These are phyloP conservation scores for Agraylea sexmaculata DNA, from an alignment of 1,140 invertebrate genomes.

Conservation along the genomic window DNA sequence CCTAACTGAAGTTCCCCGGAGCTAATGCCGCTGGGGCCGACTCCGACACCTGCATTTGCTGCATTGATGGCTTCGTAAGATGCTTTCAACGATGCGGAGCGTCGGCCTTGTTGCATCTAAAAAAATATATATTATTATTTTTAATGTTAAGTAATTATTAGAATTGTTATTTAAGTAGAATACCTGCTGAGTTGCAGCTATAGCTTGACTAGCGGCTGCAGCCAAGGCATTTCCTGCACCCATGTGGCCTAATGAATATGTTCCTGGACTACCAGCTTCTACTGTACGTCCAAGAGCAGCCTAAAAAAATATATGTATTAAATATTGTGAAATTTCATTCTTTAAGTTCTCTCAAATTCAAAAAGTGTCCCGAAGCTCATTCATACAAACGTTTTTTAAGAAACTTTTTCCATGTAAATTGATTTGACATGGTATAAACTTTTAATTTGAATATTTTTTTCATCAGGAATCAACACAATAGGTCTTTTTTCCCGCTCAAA, in stretches of 20 bases:
- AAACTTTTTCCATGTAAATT: too few relatives aligned
- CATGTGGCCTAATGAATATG: constrained; percentile 56
- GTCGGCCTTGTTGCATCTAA: constrained; percentile 83
- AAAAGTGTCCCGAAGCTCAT: too few relatives aligned
- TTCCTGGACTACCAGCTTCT: constrained; percentile 31
- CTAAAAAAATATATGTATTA: constrained; percentile 23
- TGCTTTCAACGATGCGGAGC: constrained; percentile 89
- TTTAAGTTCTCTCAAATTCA: too few relatives aligned
- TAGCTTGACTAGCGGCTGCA: constrained; percentile 89
- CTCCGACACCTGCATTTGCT: constrained; percentile 32
- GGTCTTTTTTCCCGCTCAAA: too few relatives aligned
- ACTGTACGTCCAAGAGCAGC: constrained; percentile 33
- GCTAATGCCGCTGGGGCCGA: constrained; percentile 42
- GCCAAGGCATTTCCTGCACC: constrained; percentile 80
- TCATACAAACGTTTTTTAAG: too few relatives aligned
- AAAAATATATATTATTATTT: constrained; percentile 11
- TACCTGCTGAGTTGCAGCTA: constrained; percentile 88
- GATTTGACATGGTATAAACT: too few relatives aligned
- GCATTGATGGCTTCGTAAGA: constrained; percentile 79
- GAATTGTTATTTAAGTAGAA: constrained; percentile 2
- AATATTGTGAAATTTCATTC: too few relatives aligned
- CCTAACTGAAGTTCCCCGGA: constrained; percentile 47
- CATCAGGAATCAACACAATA: too few relatives aligned
- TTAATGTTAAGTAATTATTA: background rate
- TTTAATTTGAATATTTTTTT: too few relatives aligned